Base-by-base conservation (phyloP, 2,113 vertebrate species). In the Cyprinodon tularosa region DNA sequence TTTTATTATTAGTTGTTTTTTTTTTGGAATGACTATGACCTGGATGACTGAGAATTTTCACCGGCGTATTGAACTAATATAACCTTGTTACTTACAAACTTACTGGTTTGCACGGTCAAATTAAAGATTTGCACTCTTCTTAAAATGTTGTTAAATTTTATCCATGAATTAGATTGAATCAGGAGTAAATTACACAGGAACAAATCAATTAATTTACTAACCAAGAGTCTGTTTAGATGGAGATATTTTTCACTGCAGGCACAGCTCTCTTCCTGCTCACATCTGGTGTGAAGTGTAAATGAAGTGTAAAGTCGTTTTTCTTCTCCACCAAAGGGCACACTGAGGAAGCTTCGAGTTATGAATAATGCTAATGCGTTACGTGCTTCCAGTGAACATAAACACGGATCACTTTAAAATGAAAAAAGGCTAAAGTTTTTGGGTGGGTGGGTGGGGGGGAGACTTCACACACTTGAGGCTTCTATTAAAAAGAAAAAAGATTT, bases 291-390 rank as follows among this genome's bases (percentile, higher is more conserved):
- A 78, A 81, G 85, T 72, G 69, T 88, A 69, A 78, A 86, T 69
- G 60, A 78, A 79, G 86, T 72, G 71, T 86, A 68, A 77, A 84
- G 81, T 81, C 66, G 69, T 85, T 77, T 78, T 85, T 87, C 74
- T 84, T 73, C 59, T 61, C 66, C 69, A 72, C 75, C 77, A 88
- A 83, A 85, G 78, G 85, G 88, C 70, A 37, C 71, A 73, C 62
- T 5, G 60, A 73, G 61, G 39, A 66, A 76, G 72, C 78, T 59
- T 85, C 50, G 0, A 14, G 71, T 83, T 87, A 88, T 91, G 90
- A 93, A 91, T 92, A 90, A 92, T 93, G 86, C 86, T 90, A 89
- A 91, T 90, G 75, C 36, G 11, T 44, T 59, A 68, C 81, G 80
- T 84, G 74, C 75, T 91, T 81, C 76, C 75, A 83, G 71, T 77